Percentiles rank a stretch among this genome's conserved stretches.
phyloP scores from a whole-genome alignment of 2,113 vertebrate genomes.

The Catagonus wagneri region DNA sequence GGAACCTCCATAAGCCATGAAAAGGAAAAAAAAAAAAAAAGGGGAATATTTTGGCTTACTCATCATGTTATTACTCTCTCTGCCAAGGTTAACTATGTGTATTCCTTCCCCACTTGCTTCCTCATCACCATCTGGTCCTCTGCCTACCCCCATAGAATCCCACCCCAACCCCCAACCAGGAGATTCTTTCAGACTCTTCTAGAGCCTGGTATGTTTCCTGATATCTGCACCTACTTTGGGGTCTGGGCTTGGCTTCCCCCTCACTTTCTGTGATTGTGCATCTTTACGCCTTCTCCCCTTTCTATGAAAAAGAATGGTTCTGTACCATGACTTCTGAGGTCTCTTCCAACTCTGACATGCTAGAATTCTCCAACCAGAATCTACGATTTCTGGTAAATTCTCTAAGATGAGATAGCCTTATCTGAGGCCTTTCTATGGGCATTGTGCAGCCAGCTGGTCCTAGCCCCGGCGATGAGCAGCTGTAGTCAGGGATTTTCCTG shows the following conservation, averaged over 20 bases:
- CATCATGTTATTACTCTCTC: neutral
- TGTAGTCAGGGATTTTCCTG: constrained; percentile 49
- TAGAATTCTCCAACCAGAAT: constrained; percentile 20
- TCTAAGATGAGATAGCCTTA: neutral
- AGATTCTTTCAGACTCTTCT: neutral
- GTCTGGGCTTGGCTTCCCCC: neutral
- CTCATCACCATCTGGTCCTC: neutral
- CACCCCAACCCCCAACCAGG: neutral
- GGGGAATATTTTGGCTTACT: neutral
- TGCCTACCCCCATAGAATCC: fast-evolving
- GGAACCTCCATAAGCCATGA: too few relatives aligned
- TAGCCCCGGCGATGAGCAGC: neutral
- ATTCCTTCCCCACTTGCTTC: neutral
- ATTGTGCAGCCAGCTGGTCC: neutral
- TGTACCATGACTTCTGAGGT: neutral
- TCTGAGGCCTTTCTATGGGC: neutral
- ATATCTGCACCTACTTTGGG: neutral
- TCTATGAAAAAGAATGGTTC: neutral
- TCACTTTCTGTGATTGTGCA: neutral
- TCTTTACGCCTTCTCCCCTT: neutral
- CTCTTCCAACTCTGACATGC: neutral
- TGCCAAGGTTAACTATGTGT: neutral
- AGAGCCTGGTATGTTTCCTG: neutral
- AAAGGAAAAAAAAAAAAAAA: neutral
- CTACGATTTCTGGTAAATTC: constrained; percentile 55